Evolutionary conservation across 2,113 vertebrate species (phyloP).

Genomic region (Osmerus eperlanus): DNA sequence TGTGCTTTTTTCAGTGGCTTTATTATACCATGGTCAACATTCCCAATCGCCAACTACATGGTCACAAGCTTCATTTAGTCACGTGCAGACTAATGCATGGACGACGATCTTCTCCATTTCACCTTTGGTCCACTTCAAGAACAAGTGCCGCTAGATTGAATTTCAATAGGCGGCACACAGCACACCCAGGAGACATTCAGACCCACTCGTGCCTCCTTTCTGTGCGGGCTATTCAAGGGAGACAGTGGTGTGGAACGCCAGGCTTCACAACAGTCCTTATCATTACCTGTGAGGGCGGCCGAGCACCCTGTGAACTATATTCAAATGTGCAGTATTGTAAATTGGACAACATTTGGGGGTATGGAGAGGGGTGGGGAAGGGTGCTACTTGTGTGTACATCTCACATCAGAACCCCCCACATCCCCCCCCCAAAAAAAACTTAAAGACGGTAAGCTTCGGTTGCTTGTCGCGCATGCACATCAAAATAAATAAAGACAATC

Average conservation of each 20-base stretch:
- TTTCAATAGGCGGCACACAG: constrained; percentile 53
- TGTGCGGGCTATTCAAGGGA: constrained; percentile 62
- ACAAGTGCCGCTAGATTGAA: constrained; percentile 56
- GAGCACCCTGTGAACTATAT: constrained; percentile 60
- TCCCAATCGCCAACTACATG: no score
- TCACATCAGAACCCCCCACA: constrained; percentile 16
- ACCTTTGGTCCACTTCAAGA: constrained; percentile 59
- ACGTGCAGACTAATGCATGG: no score
- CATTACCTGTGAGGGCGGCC: constrained; percentile 63
- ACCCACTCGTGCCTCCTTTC: constrained; percentile 58
- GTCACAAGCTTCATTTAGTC: no score
- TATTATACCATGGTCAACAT: no score
- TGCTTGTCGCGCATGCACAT: constrained; percentile 20
- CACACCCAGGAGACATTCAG: constrained; percentile 59
- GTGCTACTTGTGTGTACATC: constrained; percentile 16
- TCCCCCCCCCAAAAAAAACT: no score
- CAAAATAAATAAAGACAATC: constrained; percentile 21
- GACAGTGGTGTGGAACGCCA: constrained; percentile 61
- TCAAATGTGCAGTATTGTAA: constrained; percentile 48
- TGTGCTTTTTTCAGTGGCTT: no score
- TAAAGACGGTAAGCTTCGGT: constrained; percentile 28
- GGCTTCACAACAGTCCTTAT: constrained; percentile 66
- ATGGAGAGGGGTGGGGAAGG: constrained; percentile 11
- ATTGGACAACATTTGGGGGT: constrained; percentile 29
- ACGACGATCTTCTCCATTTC: constrained; percentile 46